Percentiles rank a stretch among this genome's conserved stretches.
phyloP scores from a whole-genome alignment of 2,797 vertebrate genomes.

The Tragopan temminckii region DNA sequence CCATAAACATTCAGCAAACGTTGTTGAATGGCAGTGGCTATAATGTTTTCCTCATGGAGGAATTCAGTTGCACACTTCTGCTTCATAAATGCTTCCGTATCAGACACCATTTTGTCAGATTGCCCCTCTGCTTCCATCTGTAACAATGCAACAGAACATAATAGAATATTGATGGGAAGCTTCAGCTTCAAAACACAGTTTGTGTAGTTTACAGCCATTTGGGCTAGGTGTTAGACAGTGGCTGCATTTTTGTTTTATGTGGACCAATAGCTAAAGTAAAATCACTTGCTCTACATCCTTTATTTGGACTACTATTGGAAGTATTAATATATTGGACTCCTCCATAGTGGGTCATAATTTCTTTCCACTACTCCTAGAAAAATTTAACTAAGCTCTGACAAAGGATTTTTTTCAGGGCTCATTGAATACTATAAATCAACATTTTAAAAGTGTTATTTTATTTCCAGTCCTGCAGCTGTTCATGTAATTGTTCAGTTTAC shows the following conservation, averaged over 20 bases:
- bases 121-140: no score
- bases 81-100: no score
- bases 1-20: no score
- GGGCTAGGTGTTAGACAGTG: background rate
- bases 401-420: background rate
- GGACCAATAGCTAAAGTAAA: background rate
- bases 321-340: background rate
- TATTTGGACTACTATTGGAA: background rate
- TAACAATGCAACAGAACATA: no score
- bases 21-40: no score
- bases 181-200: background rate
- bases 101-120: no score
- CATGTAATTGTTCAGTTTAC: conserved; percentile 90
- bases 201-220: background rate
- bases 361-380: background rate
- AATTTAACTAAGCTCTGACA: background rate
- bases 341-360: background rate
- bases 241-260: background rate
- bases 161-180: no score
- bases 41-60: no score
- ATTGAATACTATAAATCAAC: background rate
- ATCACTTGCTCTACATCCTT: background rate
- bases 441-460: conserved; percentile 41
- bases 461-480: conserved; percentile 86
- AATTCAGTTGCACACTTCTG: no score